Evolutionary conservation across 2,797 vertebrate genomes (phyloP), one percentile per base, ranked within the genome.

Genomic region (Rhinogobio ventralis): DNA sequence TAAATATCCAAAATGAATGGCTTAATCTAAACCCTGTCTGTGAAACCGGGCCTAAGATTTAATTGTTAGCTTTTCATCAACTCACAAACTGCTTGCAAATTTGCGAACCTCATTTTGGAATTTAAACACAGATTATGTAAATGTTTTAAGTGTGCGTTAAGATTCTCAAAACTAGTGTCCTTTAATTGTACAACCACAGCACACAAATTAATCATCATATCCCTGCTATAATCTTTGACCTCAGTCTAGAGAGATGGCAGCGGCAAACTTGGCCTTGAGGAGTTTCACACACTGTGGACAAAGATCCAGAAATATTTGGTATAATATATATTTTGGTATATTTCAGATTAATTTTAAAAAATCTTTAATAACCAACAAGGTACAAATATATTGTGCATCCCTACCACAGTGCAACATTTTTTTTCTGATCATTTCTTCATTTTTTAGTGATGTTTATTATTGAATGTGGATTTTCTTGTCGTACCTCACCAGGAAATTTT

Each of bases 261-360:
- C 67, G 73, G 51, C 28, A 94, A 33, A 36, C 81, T 95, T 85
- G 93, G 94, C 45, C 86, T 96, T 75, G 1, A 91, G 81, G 95
- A 95, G 84, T 95, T 95, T 87, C 93, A 95, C 39, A 5, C 77
- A 62, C 87, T 95, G 55, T 96, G 95, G 95, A 77, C 19, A 72
- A 96, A 95, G 92, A 90, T 95, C 80, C 92, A 94, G 82, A 94
- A 89, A 87, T 96, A 94, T 83, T 72, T 95, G 92, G 95, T 96
- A 89, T 11, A 49, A 51, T 73, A 33, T 30, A 13, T 46, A 45
- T 46, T 20, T 28, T 30, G 3, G 13, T 60, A 9, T 69, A 28
- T 30, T 30, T 64, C 6, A 64, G 5, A 64, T 20, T 3, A 77
- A 30, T 25, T 28, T 17, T 25, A 14, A 45, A 11, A 4, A 19